Percentiles rank a stretch among this genome's conserved stretches.
phyloP scores from a whole-genome alignment of 1,140 invertebrate species.

The Drosophila tsacasi region DNA sequence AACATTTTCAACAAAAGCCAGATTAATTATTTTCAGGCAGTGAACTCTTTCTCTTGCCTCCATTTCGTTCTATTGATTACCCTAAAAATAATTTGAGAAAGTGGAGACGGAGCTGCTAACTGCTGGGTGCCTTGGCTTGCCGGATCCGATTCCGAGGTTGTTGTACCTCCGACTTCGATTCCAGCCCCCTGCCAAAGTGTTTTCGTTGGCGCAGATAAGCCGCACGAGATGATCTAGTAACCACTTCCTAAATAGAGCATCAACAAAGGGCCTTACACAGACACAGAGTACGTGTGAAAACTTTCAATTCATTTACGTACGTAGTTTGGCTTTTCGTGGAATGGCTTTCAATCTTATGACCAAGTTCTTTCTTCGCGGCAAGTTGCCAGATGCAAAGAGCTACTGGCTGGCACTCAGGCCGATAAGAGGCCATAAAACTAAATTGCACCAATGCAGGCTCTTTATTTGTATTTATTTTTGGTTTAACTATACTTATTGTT shows the following conservation, averaged over 20 bases:
- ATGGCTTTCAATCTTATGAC: conserved; percentile 18
- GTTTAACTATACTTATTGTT: conserved; percentile 21
- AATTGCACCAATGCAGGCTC: conserved; percentile 39
- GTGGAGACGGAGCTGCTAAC: conserved; percentile 37
- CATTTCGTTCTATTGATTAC: conserved; percentile 55
- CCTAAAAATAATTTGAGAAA: conserved; percentile 50
- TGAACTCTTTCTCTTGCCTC: conserved; percentile 27
- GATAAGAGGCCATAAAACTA: conserved; percentile 45
- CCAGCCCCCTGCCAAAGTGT: conserved; percentile 41
- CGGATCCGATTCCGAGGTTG: conserved; percentile 39
- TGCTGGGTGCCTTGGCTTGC: conserved; percentile 41
- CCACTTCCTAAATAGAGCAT: conserved; percentile 42
- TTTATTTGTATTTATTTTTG: neutral
- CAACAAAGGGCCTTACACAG: conserved; percentile 4
- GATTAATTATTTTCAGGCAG: conserved; percentile 56
- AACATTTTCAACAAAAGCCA: conserved; percentile 43
- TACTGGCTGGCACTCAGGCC: conserved; percentile 5
- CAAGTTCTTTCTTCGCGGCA: conserved; percentile 16
- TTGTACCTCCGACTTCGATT: conserved; percentile 43
- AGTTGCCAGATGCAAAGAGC: conserved; percentile 22
- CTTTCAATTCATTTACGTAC: conserved; percentile 50
- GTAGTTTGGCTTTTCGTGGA: conserved; percentile 14
- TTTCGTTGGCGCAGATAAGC: conserved; percentile 48
- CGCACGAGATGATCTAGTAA: conserved; percentile 37
- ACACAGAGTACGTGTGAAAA: conserved; percentile 40